Base-by-base conservation (phyloP, 2,113 vertebrate species). In the Otis tarda region DNA sequence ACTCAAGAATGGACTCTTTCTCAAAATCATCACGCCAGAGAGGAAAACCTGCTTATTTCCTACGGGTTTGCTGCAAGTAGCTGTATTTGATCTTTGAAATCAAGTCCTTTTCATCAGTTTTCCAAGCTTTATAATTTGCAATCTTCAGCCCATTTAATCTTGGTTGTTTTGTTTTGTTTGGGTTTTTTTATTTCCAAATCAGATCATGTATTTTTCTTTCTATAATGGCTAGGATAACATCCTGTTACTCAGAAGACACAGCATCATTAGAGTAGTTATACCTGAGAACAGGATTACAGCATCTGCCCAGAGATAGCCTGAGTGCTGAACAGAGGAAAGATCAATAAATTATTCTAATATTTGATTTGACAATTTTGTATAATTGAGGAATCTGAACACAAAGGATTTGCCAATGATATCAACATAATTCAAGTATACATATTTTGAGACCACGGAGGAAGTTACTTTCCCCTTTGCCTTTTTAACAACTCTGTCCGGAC, bases 161-260 rank as follows among this genome's bases (percentile, higher is more conserved):
- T 43, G 41, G 41, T 43, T 43, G 41, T 41, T 69, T 31, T 47
- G 23, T 43, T 69, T 31, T 47, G 30, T 85, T 93, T 86, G 19
- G n/a, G n/a, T n/a, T 89, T 89, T 85, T 93, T 86, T 17, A 87
- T 90, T 95, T 92, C 37, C 43, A 67, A 78, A 85, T 77, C 43
- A 63, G 3, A 7, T 89, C 11, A 45, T 53, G 7, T 64, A 3
- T 39, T 78, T 69, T 79, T 39, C 21, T 92, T 83, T 86, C 41
- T 83, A 25, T 64, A 68, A 53, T 11, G 33, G 30, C 22, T 82
- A 50, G 56, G 20, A 24, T 56, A 93, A 64, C 41, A 27, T 68
- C 35, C 22, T 53, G 33, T 60, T 87, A 23, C 61, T 68, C 30
- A 49, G 70, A 87, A 87, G 35, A 56, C 30, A 74, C 4, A 77